phyloP scores from a whole-genome alignment of 2,113 vertebrate genomes.

The Cyphomyrus discorhynchus region DNA sequence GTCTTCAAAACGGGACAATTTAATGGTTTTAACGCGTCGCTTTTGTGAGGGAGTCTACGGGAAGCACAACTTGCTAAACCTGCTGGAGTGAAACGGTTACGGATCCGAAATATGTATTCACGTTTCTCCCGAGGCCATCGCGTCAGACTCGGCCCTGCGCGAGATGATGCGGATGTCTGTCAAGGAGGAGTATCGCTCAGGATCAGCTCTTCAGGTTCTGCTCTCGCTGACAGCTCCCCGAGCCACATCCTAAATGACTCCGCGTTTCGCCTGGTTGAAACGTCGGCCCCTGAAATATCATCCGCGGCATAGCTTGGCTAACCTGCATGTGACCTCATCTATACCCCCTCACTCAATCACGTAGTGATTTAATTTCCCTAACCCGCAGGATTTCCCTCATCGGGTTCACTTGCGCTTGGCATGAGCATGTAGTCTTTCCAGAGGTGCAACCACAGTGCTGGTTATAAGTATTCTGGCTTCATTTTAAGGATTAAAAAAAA shows the following conservation, averaged over 20 bases:
- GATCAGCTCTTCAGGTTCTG: neutral
- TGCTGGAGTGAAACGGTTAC: neutral
- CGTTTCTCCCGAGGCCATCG: neutral
- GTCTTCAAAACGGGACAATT: neutral
- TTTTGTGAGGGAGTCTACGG: neutral
- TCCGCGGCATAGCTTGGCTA: neutral
- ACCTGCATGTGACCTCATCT: neutral
- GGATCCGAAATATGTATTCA: neutral
- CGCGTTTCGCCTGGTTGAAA: neutral
- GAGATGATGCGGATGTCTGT: neutral
- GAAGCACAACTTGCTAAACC: neutral
- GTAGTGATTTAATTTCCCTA: neutral
- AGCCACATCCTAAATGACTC: neutral
- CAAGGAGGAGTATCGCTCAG: neutral
- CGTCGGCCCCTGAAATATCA: neutral
- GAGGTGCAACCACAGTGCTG: neutral
- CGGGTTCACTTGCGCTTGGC: neutral
- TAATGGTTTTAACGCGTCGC: neutral
- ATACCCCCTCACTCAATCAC: neutral
- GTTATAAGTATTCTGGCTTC: neutral
- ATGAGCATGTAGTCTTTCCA: neutral
- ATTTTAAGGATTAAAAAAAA: neutral
- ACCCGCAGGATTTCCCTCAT: neutral
- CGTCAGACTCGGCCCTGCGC: neutral
- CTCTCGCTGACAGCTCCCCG: neutral